Evolutionary conservation across 2,797 vertebrate species (phyloP), one percentile per base, ranked within the genome.

Genomic region (Bovichtus variegatus): DNA sequence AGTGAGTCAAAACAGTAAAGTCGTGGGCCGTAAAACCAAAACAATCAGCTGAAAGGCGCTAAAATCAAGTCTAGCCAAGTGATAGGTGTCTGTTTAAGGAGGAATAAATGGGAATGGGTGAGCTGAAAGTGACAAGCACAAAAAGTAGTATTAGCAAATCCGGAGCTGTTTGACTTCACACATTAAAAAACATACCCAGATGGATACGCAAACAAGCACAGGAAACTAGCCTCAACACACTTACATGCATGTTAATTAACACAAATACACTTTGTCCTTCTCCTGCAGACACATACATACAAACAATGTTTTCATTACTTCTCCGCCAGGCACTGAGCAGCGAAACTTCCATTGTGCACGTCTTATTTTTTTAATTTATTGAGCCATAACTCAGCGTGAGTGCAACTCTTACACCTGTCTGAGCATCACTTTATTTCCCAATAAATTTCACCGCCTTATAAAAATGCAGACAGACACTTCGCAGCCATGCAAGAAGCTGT

Each of bases 321-420:
- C 58, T 65, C 71, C 60, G 31, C 23, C 51, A 51, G 57, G 19
- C 31, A 9, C 12, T 16, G 0, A 29, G 47, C 66, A 38, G 51
- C 29, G 43, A 83, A 71, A 47, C 57, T 2, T 50, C 68, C 53
- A 61, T 66, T n/a, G 16, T 50, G 6, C 27, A 47, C 16, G 2
- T 81, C 64, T 76, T 78, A 7, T 83, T 80, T 81, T 69, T 15
- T 62, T n/a, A n/a, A 72, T 84, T 91, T 78, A 87, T 40, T 71
- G 69, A 73, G 81, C 51, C 16, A 15, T 88, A 88, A 90, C 83
- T 79, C 87, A 84, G 84, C 29, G 1, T 79, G 88, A 74, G 60
- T n/a, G 72, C 47, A 82, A 50, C 74, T 41, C 55, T 19, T 83
- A 61, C 90, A 91, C 90, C 89, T 92, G 90, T 44, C 78, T 76